Evolutionary conservation across 1,140 invertebrate species (phyloP), one percentile per base, ranked within the genome.

Genomic region (Listronotus oregonensis): DNA sequence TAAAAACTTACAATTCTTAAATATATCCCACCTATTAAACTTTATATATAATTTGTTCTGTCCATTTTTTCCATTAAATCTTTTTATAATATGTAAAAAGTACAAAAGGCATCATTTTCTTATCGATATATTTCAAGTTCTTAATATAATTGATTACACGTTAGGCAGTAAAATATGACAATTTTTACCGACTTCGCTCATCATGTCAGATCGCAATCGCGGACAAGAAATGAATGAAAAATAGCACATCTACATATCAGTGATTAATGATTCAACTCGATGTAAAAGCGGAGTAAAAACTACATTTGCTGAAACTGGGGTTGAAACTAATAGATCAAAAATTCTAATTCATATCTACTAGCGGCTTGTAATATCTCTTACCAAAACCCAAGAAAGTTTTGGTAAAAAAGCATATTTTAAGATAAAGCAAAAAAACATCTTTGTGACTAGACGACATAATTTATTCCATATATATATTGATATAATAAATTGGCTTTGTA

Each of bases 201-300:
- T 64, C 62, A 56, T 64, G 62, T 64, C 90, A 92, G n/a, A 89
- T 83, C 1, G 90, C 90, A 12, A 86, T 84, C 81, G 87, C 90
- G 91, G 78, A 12, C 78, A 78, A 70, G 72, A 67, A 63, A 68
- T 66, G 57, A 58, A 66, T 66, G 64, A 42, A 66, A 52, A 66
- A 55, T 66, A 60, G 64, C 64, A 31, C 64, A 66, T 66, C 64
- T 66, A 59, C 64, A 66, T 66, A 59, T 59, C 55, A 54, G 57
- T 59, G 64, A 66, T 66, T 66, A 66, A 66, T 66, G 64, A 66
- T 47, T 12, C 34, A n/a, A 12, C 43, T 47, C 56, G 34, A 65
- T 58, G 21, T 46, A 54, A 59, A 66, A 59, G 46, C 55, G 39
- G 39, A 34, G 46, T 31, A 58, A 51, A 56, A 61, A 61, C 59